Evolutionary conservation across 64 coral and sea anemone species (phyloP).

Genomic region (Montipora foliosa): DNA sequence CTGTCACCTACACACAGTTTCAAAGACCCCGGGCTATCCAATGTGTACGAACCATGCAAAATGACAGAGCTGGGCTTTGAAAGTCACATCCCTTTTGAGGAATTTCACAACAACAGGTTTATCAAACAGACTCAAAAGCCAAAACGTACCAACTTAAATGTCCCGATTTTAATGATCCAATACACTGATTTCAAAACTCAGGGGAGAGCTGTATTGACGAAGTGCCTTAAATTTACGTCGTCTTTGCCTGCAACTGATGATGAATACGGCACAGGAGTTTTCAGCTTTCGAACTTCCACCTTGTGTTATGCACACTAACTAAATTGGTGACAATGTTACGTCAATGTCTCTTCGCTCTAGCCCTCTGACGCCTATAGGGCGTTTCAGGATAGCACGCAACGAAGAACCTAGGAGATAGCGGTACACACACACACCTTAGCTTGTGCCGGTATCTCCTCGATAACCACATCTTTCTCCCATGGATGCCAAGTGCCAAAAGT

Average conservation of each 20-base stretch:
- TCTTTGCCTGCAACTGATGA: too few relatives aligned
- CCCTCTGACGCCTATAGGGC: not conserved
- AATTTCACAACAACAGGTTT: not conserved
- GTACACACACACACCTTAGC: conserved; percentile 73
- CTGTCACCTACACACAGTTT: too few relatives aligned
- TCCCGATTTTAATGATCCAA: not conserved
- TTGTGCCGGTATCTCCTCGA: conserved; percentile 77
- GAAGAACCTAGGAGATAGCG: not conserved
- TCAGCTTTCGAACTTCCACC: too few relatives aligned
- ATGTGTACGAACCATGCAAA: too few relatives aligned
- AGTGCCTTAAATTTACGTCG: not conserved
- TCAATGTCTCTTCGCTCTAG: too few relatives aligned
- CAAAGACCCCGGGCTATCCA: too few relatives aligned
- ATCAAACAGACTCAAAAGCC: not conserved
- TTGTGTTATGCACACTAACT: too few relatives aligned
- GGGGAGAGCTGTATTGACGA: too few relatives aligned
- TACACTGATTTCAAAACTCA: not conserved
- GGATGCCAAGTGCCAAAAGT: conserved; percentile 98
- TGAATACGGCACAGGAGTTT: too few relatives aligned
- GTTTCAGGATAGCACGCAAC: not conserved
- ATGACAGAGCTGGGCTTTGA: too few relatives aligned
- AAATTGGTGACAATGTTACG: too few relatives aligned
- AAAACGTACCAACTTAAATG: not conserved
- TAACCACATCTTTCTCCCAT: conserved; percentile 91
- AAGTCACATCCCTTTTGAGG: too few relatives aligned